Base-by-base conservation (phyloP, 2,888 invertebrate species). In the Stenoptilia bipunctidactyla region DNA sequence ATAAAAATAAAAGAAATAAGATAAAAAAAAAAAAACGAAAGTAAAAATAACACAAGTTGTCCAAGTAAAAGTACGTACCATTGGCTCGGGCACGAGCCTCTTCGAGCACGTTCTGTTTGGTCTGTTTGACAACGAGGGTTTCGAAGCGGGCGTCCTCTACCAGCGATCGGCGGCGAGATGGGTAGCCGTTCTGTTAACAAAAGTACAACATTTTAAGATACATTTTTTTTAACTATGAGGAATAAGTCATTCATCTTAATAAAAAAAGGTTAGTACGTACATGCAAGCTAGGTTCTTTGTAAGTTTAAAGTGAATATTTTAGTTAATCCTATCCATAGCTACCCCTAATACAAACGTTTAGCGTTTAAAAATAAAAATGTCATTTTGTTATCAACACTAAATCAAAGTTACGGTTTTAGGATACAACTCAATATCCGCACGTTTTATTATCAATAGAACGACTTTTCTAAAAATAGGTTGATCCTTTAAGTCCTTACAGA, bases 81-180 rank as follows among this genome's bases (percentile, higher is more conserved):
- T 94, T 93, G 57, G 93, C 91, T 61, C 93, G 89, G 71, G 90
- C 91, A 62, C 94, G 91, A 53, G 94, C 95, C 79, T 95, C 95
- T 66, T 95, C 94, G 61, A 96, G 86, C 53, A 95, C 95, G 60
- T 90, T 93, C 86, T 95, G 93, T 77, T 96, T 95, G 69, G 92
- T 94, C 86, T 96, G 96, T 82, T 95, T 95, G 65, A 97, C 97
- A 58, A 97, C 94, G 65, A 95, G 87, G 47, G 94, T 96, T 77
- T 98, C 98, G 77, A 98, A 98, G 59, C 96, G 92, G 55, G 98
- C 98, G 82, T 98, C 98, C 63, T 97, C 98, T 40, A 98, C 98
- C 49, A 98, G 89, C 49, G 97, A 97, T 62, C 97, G 92, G 58
- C 96, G 91, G 62, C 97, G 90, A 47, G 97, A 94, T 56, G 96